phyloP scores from a whole-genome alignment of 2,113 vertebrate species.

The Corvus cornix region DNA sequence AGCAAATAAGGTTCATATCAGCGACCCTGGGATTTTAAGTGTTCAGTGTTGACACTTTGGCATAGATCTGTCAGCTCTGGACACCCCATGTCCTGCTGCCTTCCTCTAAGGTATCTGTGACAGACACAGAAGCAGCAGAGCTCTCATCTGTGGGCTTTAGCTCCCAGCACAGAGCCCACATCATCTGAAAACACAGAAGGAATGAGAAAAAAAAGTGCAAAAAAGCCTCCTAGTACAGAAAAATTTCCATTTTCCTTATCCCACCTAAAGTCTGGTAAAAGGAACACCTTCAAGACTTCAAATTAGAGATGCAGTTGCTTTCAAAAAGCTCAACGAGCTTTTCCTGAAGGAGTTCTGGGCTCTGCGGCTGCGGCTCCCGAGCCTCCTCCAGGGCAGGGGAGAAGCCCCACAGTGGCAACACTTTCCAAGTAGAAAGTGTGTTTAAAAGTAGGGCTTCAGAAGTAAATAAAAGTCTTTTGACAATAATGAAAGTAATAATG shows the following conservation, averaged over 20 bases:
- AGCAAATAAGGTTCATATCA: neutral
- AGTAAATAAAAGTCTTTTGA: constrained; percentile 56
- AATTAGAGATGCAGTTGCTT: neutral
- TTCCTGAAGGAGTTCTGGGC: neutral
- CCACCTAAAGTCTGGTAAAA: neutral
- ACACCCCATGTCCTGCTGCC: neutral
- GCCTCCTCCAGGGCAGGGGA: neutral
- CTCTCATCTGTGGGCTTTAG: neutral
- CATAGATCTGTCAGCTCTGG: neutral
- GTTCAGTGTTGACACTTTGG: neutral
- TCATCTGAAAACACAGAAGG: neutral
- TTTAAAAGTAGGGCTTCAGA: constrained; percentile 11
- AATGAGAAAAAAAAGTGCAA: neutral
- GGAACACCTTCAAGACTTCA: neutral
- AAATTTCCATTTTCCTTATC: neutral
- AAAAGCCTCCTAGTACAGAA: neutral
- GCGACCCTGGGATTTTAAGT: neutral
- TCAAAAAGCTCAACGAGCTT: neutral
- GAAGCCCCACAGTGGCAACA: constrained; percentile 28
- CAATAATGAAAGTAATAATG: constrained; percentile 63
- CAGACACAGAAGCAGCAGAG: neutral
- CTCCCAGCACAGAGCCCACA: fast-evolving
- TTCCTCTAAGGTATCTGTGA: neutral
- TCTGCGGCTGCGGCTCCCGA: neutral
- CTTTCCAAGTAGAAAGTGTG: constrained; percentile 31